A percentile compares a stretch with the other conserved stretches of the same genome.
Conservation (phyloP, 2,113 vertebrate species). For the Myanophis thanlyinensis region DNA sequence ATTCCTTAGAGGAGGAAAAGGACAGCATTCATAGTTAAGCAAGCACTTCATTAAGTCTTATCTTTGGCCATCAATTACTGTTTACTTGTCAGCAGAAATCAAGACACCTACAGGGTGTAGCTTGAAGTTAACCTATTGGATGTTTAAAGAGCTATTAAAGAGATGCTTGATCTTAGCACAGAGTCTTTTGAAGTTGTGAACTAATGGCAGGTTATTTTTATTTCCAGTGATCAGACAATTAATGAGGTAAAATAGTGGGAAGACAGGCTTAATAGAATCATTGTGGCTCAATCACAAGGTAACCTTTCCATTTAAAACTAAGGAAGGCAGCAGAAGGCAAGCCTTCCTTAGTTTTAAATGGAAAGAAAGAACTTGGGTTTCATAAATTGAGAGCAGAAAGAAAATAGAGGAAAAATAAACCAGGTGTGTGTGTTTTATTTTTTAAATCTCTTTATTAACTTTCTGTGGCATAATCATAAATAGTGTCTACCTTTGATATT, state of each 20-base stretch:
- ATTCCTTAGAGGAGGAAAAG: conserved; percentile 27
- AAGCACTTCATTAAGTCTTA: conserved; percentile 50
- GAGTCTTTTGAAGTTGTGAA: conserved; percentile 71
- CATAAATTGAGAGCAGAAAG: conserved; percentile 44
- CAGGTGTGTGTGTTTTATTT: not conserved
- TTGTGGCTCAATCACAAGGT: conserved; percentile 32
- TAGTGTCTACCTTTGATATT: conserved; percentile 1
- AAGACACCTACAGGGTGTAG: conserved; percentile 70
- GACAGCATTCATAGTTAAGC: conserved; percentile 30
- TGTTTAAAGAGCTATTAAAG: conserved; percentile 69
- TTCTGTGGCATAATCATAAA: conserved; percentile 31
- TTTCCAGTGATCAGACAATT: conserved; percentile 74
- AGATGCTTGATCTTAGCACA: conserved; percentile 73
- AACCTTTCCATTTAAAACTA: conserved; percentile 58
- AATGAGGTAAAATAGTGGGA: conserved; percentile 72
- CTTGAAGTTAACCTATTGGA: conserved; percentile 75
- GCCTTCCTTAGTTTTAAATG: too few relatives aligned
- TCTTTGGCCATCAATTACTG: conserved; percentile 73
- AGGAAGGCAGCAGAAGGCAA: conserved; percentile 60
- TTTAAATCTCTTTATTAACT: conserved; percentile 24
- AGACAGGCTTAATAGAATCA: conserved; percentile 67
- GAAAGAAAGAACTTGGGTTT: too few relatives aligned
- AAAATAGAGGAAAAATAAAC: conserved; percentile 61
- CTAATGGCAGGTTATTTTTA: conserved; percentile 70
- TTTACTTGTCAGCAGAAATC: conserved; percentile 71